Evolutionary conservation across 2,797 vertebrate genomes (phyloP), one percentile per base, ranked within the genome.

Genomic region (Paedocypris micromegethes): DNA sequence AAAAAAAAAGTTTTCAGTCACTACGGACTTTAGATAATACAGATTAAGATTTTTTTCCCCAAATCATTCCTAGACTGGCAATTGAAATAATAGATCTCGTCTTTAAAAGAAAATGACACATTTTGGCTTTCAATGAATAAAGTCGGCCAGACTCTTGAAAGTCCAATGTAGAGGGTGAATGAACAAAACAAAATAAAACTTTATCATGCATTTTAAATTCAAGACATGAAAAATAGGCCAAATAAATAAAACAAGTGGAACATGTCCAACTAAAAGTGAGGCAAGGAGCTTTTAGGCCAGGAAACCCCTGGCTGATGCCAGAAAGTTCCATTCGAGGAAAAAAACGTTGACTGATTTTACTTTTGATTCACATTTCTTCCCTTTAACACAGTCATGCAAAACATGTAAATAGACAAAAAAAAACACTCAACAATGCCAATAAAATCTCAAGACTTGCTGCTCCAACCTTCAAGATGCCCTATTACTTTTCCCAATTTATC

Each of bases 181-280:
- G 83, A 89, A 87, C 84, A 23, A 23, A 23, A 86, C 77, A 79
- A 76, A 83, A 88, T 83, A 86, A 85, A 88, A 87, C 90, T 88
- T 82, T 78, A 88, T 86, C 85, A 83, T 85, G 86, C 85, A 90
- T 88, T 88, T 86, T 85, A 90, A 88, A 88, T 74, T 81, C 77
- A 82, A 83, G 80, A 81, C 86, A 82, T 81, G 80, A 88, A 86
- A 87, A 83, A 86, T 83, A 85, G 82, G 83, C 81, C 75, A 66
- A 82, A 85, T 87, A 80, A 87, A 80, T 5, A 59, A 86, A 86
- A 83, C 80, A 87, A 84, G 78, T 72, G 72, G 75, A 79, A 88
- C 75, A 80, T 84, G 81, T 73, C 64, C 77, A 89, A 88, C 86
- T 84, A 88, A 89, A 87, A 84, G 80, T 73, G 78, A 78, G 70